Conservation (phyloP, 2,113 vertebrate species). For the Carassius auratus region DNA sequence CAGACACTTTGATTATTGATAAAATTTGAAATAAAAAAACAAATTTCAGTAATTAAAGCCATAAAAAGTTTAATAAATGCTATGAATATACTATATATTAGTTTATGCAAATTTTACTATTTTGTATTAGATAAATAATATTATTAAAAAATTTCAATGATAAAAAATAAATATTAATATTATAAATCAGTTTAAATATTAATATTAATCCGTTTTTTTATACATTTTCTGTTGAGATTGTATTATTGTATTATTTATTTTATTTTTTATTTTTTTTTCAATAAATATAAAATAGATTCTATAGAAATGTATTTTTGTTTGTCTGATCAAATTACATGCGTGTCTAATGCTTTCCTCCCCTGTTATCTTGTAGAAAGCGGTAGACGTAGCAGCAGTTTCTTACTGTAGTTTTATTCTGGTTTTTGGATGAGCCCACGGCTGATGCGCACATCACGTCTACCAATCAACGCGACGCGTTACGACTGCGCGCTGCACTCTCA, state of each 20-base stretch:
- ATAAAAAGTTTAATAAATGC: not conserved
- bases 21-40: not conserved
- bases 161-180: not conserved
- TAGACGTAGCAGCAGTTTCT: slow-evolving; percentile 67
- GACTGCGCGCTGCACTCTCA: slow-evolving; percentile 62
- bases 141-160: not conserved
- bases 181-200: not conserved
- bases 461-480: slow-evolving; percentile 68
- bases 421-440: slow-evolving; percentile 73
- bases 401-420: slow-evolving; percentile 52
- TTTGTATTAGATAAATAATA: not conserved
- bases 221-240: no score
- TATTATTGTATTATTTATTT: no score
- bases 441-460: slow-evolving; percentile 69
- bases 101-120: not conserved
- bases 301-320: not conserved
- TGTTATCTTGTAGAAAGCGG: slow-evolving; percentile 46
- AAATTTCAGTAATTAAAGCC: not conserved
- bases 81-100: not conserved
- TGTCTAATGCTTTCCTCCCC: slow-evolving; percentile 49
- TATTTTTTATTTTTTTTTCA: not conserved
- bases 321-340: not conserved
- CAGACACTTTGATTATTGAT: not conserved
- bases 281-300: not conserved
- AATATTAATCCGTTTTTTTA: no score